Percentiles rank a stretch among this genome's conserved stretches.
Evolutionary conservation across 2,888 invertebrate species (phyloP).

Genomic region (Papilio elwesi): DNA sequence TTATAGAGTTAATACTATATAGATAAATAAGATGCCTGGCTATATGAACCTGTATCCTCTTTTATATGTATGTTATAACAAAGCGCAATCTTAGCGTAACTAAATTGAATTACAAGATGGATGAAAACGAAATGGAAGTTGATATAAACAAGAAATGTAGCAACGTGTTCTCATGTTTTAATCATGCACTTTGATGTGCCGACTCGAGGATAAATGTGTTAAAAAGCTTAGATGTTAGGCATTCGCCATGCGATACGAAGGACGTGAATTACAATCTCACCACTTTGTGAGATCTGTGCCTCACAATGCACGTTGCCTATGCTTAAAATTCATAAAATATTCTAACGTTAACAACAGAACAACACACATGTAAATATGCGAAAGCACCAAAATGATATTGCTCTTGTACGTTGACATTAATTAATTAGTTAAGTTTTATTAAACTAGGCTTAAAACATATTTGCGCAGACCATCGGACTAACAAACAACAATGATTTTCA

Average conservation of each 20-base stretch:
- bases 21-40: too few species aligned
- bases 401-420: conserved; percentile 7
- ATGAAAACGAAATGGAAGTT: conserved; percentile 75
- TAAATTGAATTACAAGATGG: conserved; percentile 77
- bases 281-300: neutral
- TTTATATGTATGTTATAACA: conserved; percentile 43
- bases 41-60: neutral
- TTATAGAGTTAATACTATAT: too few species aligned
- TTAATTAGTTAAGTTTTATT: conserved; percentile 35
- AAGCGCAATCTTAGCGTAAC: conserved; percentile 59
- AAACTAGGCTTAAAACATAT: conserved; percentile 28
- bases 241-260: too few species aligned
- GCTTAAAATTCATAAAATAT: too few species aligned
- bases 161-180: conserved; percentile 33
- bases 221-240: neutral
- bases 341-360: too few species aligned
- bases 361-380: too few species aligned
- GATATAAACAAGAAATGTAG: conserved; percentile 64
- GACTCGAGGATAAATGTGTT: neutral
- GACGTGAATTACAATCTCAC: neutral
- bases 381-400: neutral
- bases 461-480: conserved; percentile 27
- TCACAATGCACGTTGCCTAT: neutral
- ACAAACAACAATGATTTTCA: conserved; percentile 40
- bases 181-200: conserved; percentile 24